These are phyloP conservation scores for Halotydeus destructor DNA, from an alignment of 1,140 invertebrate species.

Conservation along the genomic window DNA sequence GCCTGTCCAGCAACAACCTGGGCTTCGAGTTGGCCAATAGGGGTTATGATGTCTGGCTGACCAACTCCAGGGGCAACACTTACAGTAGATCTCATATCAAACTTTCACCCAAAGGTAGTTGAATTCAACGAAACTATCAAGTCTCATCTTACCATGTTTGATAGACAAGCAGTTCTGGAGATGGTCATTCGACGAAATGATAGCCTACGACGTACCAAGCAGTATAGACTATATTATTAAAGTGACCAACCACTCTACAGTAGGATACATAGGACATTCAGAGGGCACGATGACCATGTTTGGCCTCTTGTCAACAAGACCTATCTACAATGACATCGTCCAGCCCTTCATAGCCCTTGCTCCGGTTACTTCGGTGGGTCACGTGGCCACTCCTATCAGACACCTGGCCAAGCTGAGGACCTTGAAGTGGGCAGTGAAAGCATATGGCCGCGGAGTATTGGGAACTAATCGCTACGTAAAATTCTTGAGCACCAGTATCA, in stretches of 20 bases:
- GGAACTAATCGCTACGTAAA: too few relatives aligned
- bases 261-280: conserved; percentile 44
- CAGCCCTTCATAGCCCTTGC: conserved; percentile 38
- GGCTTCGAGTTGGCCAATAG: conserved; percentile 29
- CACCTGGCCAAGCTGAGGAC: conserved; percentile 16
- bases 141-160: too few relatives aligned
- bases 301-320: conserved; percentile 35
- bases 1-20: conserved; percentile 10
- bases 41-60: conserved; percentile 29
- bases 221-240: conserved; percentile 22
- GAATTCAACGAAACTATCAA: too few relatives aligned
- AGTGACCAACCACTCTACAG: conserved; percentile 28
- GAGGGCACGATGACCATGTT: conserved; percentile 40
- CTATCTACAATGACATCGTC: conserved; percentile 38
- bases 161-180: conserved; percentile 7
- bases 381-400: conserved; percentile 40
- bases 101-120: not conserved
- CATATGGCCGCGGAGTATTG: too few relatives aligned
- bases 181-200: conserved; percentile 21
- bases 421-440: too few relatives aligned
- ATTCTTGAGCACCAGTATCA: too few relatives aligned
- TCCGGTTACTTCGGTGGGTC: conserved; percentile 45
- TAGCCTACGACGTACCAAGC: not conserved
- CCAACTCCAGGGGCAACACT: conserved; percentile 25
- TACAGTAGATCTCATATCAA: conserved; percentile 22